Conservation (phyloP, 2,797 vertebrate genomes). For the Lacerta agilis region DNA sequence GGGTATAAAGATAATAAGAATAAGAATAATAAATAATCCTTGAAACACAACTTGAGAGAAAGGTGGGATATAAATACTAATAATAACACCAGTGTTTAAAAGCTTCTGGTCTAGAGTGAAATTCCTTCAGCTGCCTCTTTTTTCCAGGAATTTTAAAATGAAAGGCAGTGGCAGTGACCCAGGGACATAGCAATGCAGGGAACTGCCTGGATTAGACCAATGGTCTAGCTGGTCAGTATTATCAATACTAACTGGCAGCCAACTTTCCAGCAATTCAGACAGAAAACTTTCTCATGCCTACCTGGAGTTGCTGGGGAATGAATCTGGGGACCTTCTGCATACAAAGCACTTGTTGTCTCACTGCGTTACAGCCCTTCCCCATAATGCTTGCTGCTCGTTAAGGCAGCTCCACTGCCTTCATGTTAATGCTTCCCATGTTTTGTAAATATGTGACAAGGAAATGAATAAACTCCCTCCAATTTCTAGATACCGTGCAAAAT, state of each 20-base stretch:
- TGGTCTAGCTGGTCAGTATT: too few species aligned
- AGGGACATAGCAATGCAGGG: too few species aligned
- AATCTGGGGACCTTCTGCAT: background rate
- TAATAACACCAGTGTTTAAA: background rate
- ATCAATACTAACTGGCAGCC: too few species aligned
- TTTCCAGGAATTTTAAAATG: background rate
- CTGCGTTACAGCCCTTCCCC: background rate
- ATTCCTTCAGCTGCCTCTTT: background rate
- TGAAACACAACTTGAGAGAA: too few species aligned
- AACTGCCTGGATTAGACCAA: too few species aligned
- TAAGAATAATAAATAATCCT: too few species aligned
- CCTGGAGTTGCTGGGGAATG: background rate
- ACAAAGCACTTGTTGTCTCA: background rate
- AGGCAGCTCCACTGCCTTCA: background rate
- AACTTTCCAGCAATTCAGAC: too few species aligned
- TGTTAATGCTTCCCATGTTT: slow-evolving; percentile 33
- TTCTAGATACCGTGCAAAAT: slow-evolving; percentile 52
- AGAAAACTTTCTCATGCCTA: too few species aligned
- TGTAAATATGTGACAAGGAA: slow-evolving; percentile 56
- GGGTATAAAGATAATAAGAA: too few species aligned
- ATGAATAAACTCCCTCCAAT: slow-evolving; percentile 51
- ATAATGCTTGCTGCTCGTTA: background rate
- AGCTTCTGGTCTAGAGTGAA: background rate
- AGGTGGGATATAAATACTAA: too few species aligned
- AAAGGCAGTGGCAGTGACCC: background rate